phyloP scores from a whole-genome alignment of 2,113 vertebrate genomes.

The Chionodraco myersi region DNA sequence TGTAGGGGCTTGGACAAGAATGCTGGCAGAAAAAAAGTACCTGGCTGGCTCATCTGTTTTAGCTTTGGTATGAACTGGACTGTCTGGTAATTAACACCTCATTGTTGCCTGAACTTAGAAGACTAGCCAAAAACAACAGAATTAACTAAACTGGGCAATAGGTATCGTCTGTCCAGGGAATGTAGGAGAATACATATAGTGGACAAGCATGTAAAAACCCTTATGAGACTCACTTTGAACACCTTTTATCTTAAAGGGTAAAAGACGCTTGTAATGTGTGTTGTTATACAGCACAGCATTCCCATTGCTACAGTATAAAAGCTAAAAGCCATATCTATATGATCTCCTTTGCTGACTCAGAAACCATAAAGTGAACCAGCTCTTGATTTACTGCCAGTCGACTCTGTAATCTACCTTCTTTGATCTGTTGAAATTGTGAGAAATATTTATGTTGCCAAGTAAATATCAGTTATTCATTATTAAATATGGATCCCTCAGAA shows the following conservation, averaged over 20 bases:
- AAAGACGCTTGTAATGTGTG: neutral
- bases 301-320: neutral
- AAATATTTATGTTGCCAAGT: conserved; percentile 1
- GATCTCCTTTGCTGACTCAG: conserved; percentile 20
- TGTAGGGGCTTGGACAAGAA: neutral
- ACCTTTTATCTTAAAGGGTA: neutral
- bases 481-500: neutral
- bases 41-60: conserved; percentile 37
- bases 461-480: conserved; percentile 10
- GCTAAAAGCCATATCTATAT: neutral
- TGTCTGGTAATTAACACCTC: conserved; percentile 54
- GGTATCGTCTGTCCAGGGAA: conserved; percentile 19
- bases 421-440: neutral
- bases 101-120: conserved; percentile 47
- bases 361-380: neutral
- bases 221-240: neutral
- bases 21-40: conserved; percentile 15
- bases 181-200: neutral
- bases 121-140: conserved; percentile 31
- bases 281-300: conserved; percentile 9
- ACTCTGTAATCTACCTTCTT: neutral
- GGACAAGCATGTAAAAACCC: neutral
- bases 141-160: conserved; percentile 29
- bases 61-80: conserved; percentile 24
- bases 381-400: neutral